Conservation (phyloP, 1,140 invertebrate genomes). For the Drosophila subobscura region DNA sequence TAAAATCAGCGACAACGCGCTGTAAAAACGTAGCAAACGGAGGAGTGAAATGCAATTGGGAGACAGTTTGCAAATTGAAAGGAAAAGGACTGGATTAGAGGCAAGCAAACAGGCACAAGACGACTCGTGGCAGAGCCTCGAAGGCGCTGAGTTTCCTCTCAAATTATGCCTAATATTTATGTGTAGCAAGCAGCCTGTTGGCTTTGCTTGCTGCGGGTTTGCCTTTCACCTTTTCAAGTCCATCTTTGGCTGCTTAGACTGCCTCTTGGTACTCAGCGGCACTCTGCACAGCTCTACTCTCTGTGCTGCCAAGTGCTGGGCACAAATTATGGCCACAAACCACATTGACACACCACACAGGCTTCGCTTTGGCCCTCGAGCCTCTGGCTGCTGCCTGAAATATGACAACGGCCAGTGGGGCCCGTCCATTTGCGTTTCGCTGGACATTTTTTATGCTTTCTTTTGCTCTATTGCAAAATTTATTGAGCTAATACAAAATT, state of each 20-base stretch:
- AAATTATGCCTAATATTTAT: no score
- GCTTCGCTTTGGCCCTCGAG: no score
- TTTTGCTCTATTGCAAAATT: conserved; percentile 57
- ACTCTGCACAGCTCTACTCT: no score
- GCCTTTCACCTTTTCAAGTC: no score
- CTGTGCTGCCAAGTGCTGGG: no score
- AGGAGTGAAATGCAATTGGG: conserved; percentile 53
- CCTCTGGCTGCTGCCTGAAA: conserved; percentile 39
- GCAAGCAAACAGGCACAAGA: no score
- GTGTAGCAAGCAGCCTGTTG: no score
- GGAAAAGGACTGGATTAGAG: conserved; percentile 40
- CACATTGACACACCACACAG: conserved; percentile 22
- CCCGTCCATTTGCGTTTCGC: conserved; percentile 72
- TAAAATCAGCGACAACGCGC: conserved; percentile 45
- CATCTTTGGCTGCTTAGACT: no score
- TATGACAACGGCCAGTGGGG: conserved; percentile 58
- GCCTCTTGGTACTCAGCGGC: no score
- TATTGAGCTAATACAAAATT: conserved; percentile 81
- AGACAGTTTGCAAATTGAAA: conserved; percentile 51
- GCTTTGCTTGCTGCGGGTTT: no score
- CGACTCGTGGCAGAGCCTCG: no score
- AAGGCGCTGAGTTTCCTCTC: no score
- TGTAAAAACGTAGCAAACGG: conserved; percentile 31
- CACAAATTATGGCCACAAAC: conserved; percentile 55
- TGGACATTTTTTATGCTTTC: conserved; percentile 54